Evolutionary conservation across 2,797 vertebrate genomes (phyloP).

Genomic region (Neostethus bicornis): DNA sequence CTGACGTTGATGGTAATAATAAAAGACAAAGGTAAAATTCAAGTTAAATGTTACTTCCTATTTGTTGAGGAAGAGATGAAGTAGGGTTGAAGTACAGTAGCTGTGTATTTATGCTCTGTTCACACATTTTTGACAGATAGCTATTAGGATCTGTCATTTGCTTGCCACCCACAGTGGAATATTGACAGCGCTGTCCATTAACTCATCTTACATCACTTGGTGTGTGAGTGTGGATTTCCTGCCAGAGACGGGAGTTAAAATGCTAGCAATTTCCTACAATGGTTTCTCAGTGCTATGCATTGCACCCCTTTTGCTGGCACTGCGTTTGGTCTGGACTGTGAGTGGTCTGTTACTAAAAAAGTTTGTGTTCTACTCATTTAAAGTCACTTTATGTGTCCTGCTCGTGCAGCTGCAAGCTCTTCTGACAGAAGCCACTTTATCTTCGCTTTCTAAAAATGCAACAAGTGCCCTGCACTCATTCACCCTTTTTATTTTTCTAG

Average conservation of each 20-base stretch:
- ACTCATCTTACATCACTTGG: conserved; percentile 10
- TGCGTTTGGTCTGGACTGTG: conserved; percentile 26
- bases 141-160: conserved; percentile 21
- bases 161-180: conserved; percentile 1
- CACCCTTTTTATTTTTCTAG: conserved; percentile 56
- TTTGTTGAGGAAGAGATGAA: neutral
- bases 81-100: neutral
- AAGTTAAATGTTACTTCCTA: neutral
- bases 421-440: conserved; percentile 70
- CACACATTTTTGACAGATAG: conserved; percentile 6
- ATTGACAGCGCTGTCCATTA: conserved; percentile 24
- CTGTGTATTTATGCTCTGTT: neutral
- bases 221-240: conserved; percentile 14
- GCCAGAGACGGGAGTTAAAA: conserved; percentile 18
- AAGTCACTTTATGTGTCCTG: conserved; percentile 48
- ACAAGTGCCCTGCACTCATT: conserved; percentile 31
- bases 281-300: conserved; percentile 23
- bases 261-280: conserved; percentile 24
- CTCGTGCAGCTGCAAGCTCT: conserved; percentile 68
- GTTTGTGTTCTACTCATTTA: conserved; percentile 51
- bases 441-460: conserved; percentile 66
- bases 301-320: conserved; percentile 18
- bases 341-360: conserved; percentile 43
- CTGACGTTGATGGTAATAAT: neutral
- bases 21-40: neutral